Base-by-base conservation (phyloP, 35 echinoderm and acorn worm genomes). In the Hemicentrotus pulcherrimus region DNA sequence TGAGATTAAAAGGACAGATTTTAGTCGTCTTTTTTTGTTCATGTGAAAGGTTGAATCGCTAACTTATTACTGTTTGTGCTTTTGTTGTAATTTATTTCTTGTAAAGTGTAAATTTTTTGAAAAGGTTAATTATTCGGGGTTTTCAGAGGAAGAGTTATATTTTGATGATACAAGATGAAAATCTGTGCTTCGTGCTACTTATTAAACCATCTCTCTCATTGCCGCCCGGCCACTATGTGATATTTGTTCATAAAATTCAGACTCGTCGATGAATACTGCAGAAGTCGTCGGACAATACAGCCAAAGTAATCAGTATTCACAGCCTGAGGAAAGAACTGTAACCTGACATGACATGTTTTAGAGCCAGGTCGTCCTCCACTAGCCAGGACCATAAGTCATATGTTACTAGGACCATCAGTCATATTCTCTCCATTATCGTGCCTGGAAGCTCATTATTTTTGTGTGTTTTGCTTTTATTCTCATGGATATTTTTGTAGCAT, bases 61-160 rank as follows among this genome's bases (percentile, higher is more conserved):
- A 90, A 90, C 46, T 90, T 90, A 90, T 90, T 90, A 33, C 88
- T 90, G 88, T 90, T 45, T 90, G 88, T 90, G 88, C 88, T 90
- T 90, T 33, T 90, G 88, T 90, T 90, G 88, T 90, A 90, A 90
- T 90, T 90, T 90, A 90, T 90, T 90, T 90, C 46, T 33, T 90
- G 88, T 90, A 90, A 90, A 90, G 88, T 90, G 88, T 90, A 90
- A 90, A 90, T 90, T 90, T 45, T 45, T 45, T 47, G 46, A 47
- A 90, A 78, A 78, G 65, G 65, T 78, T n/a, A 78, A 78, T 78
- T 78, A 78, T n/a, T 28, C 7, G 65, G 65, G 65, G 32, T 35
- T 32, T 90, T 90, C 46, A 5, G 46, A 90, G n/a, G 46, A 90
- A 90, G 46, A 45, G 88, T 47, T 90, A 90, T 90, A 90, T 90